Evolutionary conservation across 1,140 invertebrate species (phyloP), one percentile per base, ranked within the genome.

Genomic region (Scaptomyza montana): DNA sequence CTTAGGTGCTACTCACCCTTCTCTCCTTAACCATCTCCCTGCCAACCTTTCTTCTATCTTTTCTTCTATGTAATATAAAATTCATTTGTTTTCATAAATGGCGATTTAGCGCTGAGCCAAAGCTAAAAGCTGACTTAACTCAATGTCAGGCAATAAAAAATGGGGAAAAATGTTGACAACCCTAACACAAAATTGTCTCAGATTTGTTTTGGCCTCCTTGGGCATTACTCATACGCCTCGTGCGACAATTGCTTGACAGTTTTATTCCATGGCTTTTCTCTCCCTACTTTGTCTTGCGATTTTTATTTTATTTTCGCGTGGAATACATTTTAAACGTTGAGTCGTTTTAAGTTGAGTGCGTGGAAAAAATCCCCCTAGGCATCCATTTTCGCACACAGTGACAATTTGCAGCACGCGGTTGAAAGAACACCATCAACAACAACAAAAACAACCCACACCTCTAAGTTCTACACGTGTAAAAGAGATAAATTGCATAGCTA

Each of bases 81-180:
- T 84, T 77, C 77, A 87, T 87, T 87, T 87, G 79, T 89, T 89
- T 87, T 84, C 84, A 89, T 87, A 89, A 84, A 89, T 89, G 55
- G 72, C 30, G 80, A 80, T 77, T 89, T 89, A 89, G 75, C 74
- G 62, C 45, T n/a, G 68, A 36, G 54, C 36, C 51, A 61, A 76
- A 73, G 71, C 64, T n/a, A 19, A 36, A 49, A 56, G 30, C 62
- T 46, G 41, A 62, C 51, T 47, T 54, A 30, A 62, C 46, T 66
- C 55, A 10, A 61, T 51, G 59, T 66, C 55, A 54, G 82, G 71
- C 71, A 63, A 86, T 87, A 80, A 85, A 84, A 56, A 39, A 33
- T 21, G 19, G 46, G 46, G 16, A 64, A 39, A 72, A 55, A 28
- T 53, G 66, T 2, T 46, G 12, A 28, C 61, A 62, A 10, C 10